Conservation (phyloP, 2,888 invertebrate species). For the Papilio demoleus region DNA sequence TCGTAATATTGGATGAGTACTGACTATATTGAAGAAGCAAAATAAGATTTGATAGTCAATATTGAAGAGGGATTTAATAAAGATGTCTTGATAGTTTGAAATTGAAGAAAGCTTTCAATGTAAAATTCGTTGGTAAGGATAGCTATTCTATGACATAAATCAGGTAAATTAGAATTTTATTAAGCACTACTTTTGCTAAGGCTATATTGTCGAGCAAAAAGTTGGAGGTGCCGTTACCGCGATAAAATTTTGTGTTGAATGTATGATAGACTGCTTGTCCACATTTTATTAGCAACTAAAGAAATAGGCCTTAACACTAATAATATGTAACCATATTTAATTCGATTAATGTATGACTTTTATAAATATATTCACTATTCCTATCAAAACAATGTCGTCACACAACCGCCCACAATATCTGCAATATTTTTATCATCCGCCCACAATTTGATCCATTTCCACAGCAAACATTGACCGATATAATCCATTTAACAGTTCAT, state of each 20-base stretch:
- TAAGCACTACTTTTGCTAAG: too few relatives aligned
- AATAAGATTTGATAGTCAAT: background rate
- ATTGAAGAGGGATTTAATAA: background rate
- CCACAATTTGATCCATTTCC: constrained; percentile 20
- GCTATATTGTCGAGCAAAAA: too few relatives aligned
- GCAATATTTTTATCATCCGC: constrained; percentile 27
- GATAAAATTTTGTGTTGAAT: too few relatives aligned
- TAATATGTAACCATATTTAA: background rate
- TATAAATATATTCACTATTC: background rate
- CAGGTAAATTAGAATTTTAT: too few relatives aligned
- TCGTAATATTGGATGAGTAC: background rate
- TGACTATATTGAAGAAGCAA: background rate
- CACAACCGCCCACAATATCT: constrained; percentile 34
- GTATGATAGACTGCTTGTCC: too few relatives aligned
- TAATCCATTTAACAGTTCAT: constrained; percentile 20
- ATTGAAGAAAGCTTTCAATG: background rate
- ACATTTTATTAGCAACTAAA: background rate
- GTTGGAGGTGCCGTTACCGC: too few relatives aligned
- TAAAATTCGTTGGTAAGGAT: background rate
- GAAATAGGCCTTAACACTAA: background rate
- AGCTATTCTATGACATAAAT: background rate
- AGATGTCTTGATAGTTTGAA: constrained; percentile 9
- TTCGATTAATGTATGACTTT: background rate
- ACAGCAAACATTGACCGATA: constrained; percentile 6
- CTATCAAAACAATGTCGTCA: constrained; percentile 15